Percentiles rank a stretch among this genome's conserved stretches.
These are phyloP conservation scores for Rynchops niger DNA, from an alignment of 2,113 vertebrate species.

Conservation along the genomic window DNA sequence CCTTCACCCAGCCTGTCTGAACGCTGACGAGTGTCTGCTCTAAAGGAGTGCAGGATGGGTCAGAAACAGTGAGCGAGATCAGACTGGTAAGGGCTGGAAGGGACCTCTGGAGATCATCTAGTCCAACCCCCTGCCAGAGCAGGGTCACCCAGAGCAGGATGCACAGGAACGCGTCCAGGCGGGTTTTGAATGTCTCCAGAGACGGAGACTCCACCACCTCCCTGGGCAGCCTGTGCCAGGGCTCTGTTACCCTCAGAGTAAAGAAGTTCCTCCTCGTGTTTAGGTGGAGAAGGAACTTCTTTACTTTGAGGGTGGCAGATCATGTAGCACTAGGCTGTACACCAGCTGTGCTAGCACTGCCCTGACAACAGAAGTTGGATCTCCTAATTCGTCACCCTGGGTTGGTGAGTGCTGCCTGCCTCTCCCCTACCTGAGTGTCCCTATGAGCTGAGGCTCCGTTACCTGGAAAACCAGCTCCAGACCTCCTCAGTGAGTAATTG, in stretches of 20 bases:
- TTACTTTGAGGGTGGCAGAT: not conserved
- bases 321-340: not conserved
- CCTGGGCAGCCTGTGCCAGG: no score
- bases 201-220: no score
- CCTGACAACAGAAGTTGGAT: not conserved
- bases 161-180: no score
- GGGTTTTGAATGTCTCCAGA: no score
- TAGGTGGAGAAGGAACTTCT: no score
- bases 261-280: no score
- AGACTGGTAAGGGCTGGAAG: no score
- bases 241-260: no score
- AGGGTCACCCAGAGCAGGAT: no score
- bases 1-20: not conserved
- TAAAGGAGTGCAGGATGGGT: not conserved
- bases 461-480: not conserved
- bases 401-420: not conserved
- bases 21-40: not conserved
- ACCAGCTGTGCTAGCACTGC: not conserved
- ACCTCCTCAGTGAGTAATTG: not conserved
- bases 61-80: not conserved
- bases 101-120: no score
- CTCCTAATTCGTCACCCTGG: not conserved
- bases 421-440: not conserved
- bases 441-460: not conserved
- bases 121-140: no score